A percentile compares a stretch with the other conserved stretches of the same genome.
Conservation (phyloP, 2,797 vertebrate species). For the Danionella dracula region DNA sequence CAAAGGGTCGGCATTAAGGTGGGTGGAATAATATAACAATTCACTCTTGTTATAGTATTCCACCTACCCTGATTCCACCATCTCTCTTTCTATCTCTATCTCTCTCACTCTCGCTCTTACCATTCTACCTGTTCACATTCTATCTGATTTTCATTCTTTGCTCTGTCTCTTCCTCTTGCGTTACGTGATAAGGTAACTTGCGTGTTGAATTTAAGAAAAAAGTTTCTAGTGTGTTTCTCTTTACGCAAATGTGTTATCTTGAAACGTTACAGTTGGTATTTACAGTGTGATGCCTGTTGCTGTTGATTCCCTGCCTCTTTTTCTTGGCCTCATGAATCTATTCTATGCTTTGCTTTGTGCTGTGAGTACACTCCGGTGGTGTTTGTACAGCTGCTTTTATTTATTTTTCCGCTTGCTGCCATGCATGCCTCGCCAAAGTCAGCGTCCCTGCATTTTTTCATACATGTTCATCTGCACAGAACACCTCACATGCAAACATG, state of each 20-base stretch:
- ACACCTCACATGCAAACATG: conserved; percentile 67
- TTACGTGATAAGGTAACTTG: conserved; percentile 24
- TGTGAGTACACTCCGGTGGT: neutral
- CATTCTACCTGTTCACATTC: neutral
- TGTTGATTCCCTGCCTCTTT: conserved; percentile 15
- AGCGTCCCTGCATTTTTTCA: conserved; percentile 22
- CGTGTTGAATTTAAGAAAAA: neutral
- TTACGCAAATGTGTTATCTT: conserved; percentile 11
- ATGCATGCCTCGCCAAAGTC: conserved; percentile 12
- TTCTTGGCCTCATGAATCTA: neutral
- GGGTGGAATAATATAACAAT: conserved; percentile 99
- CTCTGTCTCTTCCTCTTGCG: neutral
- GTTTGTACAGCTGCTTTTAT: neutral
- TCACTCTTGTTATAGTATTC: conserved; percentile 96
- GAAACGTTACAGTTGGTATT: conserved; percentile 6
- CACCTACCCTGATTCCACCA: conserved; percentile 98
- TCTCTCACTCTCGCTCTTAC: neutral
- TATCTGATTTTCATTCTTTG: neutral
- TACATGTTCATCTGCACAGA: conserved; percentile 75
- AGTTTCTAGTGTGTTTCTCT: conserved; percentile 20
- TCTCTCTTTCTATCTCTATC: conserved; percentile 26
- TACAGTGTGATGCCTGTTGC: conserved; percentile 30
- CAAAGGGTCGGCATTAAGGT: conserved; percentile 99
- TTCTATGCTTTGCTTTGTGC: neutral
- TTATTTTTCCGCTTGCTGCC: conserved; percentile 1